These are phyloP conservation scores for Oryzias curvinotus DNA, from an alignment of 2,113 vertebrate genomes.

Conservation along the genomic window DNA sequence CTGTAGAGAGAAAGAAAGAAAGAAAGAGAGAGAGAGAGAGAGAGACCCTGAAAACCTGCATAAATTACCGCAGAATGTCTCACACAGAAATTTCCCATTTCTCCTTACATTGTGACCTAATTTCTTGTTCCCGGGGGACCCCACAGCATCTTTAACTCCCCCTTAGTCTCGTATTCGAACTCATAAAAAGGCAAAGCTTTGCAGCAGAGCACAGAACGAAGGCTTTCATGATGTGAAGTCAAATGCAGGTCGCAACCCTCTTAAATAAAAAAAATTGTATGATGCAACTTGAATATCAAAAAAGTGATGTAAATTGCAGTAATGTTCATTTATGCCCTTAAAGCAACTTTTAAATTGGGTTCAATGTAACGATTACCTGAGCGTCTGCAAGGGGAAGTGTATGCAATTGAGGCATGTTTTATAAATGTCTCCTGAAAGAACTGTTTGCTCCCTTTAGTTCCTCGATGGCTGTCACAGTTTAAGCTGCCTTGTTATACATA, in stretches of 20 bases:
- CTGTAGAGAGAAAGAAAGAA: slow-evolving; percentile 37
- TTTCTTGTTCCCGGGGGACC: slow-evolving; percentile 67
- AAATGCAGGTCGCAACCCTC: slow-evolving; percentile 33
- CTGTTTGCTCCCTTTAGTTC: too few species aligned
- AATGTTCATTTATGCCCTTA: neutral
- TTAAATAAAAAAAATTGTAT: slow-evolving; percentile 8
- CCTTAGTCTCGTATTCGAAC: slow-evolving; percentile 39
- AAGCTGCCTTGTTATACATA: too few species aligned
- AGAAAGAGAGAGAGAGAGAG: slow-evolving; percentile 30
- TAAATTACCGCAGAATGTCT: slow-evolving; percentile 63
- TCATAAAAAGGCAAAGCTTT: slow-evolving; percentile 23
- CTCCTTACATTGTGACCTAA: slow-evolving; percentile 69
- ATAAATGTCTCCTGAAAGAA: neutral
- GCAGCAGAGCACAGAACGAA: slow-evolving; percentile 31
- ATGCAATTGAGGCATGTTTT: neutral
- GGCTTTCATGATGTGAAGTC: slow-evolving; percentile 30
- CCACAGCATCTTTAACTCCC: slow-evolving; percentile 55
- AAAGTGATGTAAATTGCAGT: neutral
- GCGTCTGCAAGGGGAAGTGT: too few species aligned
- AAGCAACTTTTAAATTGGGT: neutral
- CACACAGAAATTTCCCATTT: slow-evolving; percentile 62
- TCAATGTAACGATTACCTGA: neutral
- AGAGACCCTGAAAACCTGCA: slow-evolving; percentile 66
- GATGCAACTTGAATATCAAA: slow-evolving; percentile 1
- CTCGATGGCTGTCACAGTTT: too few species aligned